Evolutionary conservation across 2,888 invertebrate species (phyloP), one percentile per base, ranked within the genome.

Genomic region (Ferdinandea cuprea): DNA sequence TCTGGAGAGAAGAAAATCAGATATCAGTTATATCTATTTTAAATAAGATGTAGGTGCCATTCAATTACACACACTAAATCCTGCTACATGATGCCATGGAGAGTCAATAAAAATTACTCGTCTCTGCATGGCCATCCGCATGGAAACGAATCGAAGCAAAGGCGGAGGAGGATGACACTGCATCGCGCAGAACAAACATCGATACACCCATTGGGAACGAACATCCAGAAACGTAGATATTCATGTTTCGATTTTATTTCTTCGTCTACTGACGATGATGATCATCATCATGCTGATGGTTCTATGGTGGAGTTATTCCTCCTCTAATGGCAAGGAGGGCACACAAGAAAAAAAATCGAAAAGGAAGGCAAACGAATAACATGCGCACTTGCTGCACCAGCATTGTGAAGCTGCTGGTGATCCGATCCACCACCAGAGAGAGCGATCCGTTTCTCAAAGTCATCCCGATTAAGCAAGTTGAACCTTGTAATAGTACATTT

Each of bases 61-160:
- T 83, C 83, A 83, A 83, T 83, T 83, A 83, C 78, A 83, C 83
- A 83, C 83, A 73, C 78, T 78, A 78, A 83, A 78, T 78, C 83
- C 83, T 78, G 78, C 83, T 78, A 83, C 83, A 83, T 78, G 78
- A 83, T 78, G 63, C n/a, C 78, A 78, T 83, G 78, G 44, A 68
- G 78, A 78, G 77, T 83, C 78, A 72, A 83, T 83, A 73, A 78
- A 83, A 83, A 44, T 69, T 71, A 77, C 77, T 59, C 46, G 11
- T 17, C 15, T n/a, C 35, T n/a, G 46, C 37, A 13, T 13, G 30
- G n/a, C n/a, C 52, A 28, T 8, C 44, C 4, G 40, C 2, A n/a
- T 28, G 59, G 42, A 66, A 72, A 50, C 50, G 54, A 25, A 25
- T 25, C 63, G 19, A 72, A 72, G 40, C 6, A 13, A 5, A 44